phyloP scores from a whole-genome alignment of 2,797 vertebrate species.

The Chaetodon trifasciatus region DNA sequence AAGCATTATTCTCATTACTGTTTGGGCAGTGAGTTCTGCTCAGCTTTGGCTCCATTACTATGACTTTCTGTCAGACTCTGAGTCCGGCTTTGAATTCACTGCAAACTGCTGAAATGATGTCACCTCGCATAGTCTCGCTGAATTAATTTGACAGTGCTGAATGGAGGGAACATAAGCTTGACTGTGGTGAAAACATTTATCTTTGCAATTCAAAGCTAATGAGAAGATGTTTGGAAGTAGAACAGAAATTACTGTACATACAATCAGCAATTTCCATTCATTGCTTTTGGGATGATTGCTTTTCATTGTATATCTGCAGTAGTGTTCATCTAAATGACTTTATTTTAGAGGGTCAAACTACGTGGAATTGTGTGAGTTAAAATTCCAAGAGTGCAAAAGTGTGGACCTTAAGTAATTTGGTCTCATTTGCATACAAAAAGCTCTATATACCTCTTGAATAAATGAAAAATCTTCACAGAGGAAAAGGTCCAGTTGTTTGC shows the following conservation, averaged over 20 bases:
- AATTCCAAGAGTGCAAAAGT: neutral
- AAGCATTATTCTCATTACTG: conserved; percentile 42
- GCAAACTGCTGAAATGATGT: conserved; percentile 62
- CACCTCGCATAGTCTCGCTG: conserved; percentile 52
- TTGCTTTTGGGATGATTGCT: conserved; percentile 15
- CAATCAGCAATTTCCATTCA: conserved; percentile 30
- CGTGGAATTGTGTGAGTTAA: neutral
- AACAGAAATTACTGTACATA: conserved; percentile 39
- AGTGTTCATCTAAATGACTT: neutral
- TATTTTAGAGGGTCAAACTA: conserved; percentile 6
- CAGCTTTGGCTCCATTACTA: conserved; percentile 41
- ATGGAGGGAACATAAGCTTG: conserved; percentile 39
- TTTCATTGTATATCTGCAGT: conserved; percentile 29
- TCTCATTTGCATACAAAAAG: conserved; percentile 12
- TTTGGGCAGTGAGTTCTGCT: conserved; percentile 31
- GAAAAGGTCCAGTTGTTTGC: conserved; percentile 25
- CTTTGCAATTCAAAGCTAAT: conserved; percentile 61
- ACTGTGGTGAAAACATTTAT: conserved; percentile 54
- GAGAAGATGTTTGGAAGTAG: conserved; percentile 60
- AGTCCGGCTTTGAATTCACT: conserved; percentile 66
- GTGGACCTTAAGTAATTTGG: neutral
- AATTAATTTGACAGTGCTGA: conserved; percentile 72
- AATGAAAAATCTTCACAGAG: neutral
- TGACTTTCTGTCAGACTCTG: conserved; percentile 61
- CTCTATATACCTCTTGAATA: neutral